These are phyloP conservation scores for Eulimnadia texana DNA, from an alignment of 1,140 invertebrate species.

Conservation along the genomic window DNA sequence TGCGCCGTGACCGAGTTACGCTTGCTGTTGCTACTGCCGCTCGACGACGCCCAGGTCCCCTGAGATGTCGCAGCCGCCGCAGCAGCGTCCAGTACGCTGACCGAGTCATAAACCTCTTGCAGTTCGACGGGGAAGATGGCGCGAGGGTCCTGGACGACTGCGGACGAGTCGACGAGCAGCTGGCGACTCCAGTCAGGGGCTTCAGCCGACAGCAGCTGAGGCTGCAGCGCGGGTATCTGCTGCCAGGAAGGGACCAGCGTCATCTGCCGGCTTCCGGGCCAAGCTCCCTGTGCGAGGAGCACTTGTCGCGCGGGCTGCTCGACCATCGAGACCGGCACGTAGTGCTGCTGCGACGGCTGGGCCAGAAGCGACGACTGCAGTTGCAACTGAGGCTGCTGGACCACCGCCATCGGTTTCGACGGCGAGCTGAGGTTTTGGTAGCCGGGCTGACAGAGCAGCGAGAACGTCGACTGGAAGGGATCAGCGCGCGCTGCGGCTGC, in stretches of 20 bases:
- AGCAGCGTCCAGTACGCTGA: conserved; percentile 35
- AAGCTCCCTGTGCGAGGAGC: conserved; percentile 31
- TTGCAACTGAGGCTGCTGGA: conserved; percentile 46
- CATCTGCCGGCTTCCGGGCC: conserved; percentile 56
- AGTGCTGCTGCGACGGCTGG: conserved; percentile 57
- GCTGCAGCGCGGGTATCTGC: conserved; percentile 49
- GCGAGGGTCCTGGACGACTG: conserved; percentile 37
- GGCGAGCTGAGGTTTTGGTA: conserved; percentile 72
- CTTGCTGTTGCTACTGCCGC: conserved; percentile 19
- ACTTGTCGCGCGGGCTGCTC: conserved; percentile 42
- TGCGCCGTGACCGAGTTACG: conserved; percentile 22
- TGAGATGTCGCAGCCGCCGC: no score
- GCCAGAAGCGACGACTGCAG: conserved; percentile 45
- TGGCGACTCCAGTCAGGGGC: conserved; percentile 59
- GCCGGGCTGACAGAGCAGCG: conserved; percentile 65
- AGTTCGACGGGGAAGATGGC: conserved; percentile 46
- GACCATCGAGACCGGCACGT: conserved; percentile 82
- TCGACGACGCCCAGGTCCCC: conserved; percentile 4
- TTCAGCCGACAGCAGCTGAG: conserved; percentile 45
- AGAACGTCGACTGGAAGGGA: conserved; percentile 71
- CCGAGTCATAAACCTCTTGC: conserved; percentile 39
- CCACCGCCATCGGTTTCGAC: conserved; percentile 75
- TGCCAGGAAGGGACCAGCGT: conserved; percentile 80
- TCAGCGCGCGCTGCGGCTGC: conserved; percentile 40
- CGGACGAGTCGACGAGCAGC: conserved; percentile 60